Evolutionary conservation across 1,140 invertebrate species (phyloP).

Genomic region (Trichonephila clavata): DNA sequence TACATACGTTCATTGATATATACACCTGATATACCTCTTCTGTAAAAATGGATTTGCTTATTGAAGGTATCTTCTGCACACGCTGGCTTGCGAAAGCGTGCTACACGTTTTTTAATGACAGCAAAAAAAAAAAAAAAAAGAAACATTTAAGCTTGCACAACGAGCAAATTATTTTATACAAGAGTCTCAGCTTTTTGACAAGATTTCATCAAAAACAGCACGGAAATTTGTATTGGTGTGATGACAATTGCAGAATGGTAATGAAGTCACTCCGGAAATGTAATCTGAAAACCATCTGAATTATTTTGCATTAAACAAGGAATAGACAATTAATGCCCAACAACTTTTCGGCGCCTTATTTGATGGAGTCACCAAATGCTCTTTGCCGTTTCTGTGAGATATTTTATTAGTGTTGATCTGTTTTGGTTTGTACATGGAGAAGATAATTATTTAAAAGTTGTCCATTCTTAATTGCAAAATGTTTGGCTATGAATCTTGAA

Average conservation of each 20-base stretch:
- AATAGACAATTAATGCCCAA: too few relatives aligned
- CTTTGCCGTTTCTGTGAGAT: too few relatives aligned
- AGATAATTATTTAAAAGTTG: neutral
- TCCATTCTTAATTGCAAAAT: too few relatives aligned
- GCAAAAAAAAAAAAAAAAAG: neutral
- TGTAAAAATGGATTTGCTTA: neutral
- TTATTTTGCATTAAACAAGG: too few relatives aligned
- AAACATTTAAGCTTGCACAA: slow-evolving; percentile 20
- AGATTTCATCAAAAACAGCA: neutral
- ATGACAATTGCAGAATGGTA: too few relatives aligned
- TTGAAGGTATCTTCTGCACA: neutral
- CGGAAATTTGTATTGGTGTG: too few relatives aligned
- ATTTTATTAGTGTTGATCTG: neutral
- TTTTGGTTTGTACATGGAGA: neutral
- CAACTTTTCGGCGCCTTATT: too few relatives aligned
- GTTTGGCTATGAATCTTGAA: too few relatives aligned
- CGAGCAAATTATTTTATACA: slow-evolving; percentile 49
- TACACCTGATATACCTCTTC: slow-evolving; percentile 20
- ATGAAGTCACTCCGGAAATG: too few relatives aligned
- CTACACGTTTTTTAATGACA: slow-evolving; percentile 24
- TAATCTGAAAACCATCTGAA: too few relatives aligned
- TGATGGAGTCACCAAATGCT: too few relatives aligned
- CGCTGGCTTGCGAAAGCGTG: neutral
- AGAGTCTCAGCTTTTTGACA: neutral
- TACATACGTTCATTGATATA: neutral